phyloP scores from a whole-genome alignment of 1,140 invertebrate species.

The Lepeophtheirus salmonis region DNA sequence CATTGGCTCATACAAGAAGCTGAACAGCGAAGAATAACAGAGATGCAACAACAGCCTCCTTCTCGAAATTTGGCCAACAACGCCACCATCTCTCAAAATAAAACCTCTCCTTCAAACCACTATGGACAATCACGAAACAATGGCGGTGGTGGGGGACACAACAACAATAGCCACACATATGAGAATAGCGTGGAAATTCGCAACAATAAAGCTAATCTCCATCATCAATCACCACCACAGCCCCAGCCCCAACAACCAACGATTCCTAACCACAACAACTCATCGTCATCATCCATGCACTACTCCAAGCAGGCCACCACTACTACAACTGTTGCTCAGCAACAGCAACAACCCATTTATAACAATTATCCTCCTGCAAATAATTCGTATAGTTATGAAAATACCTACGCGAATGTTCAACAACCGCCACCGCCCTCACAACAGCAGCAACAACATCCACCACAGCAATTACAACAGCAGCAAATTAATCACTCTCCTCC shows the following conservation, averaged over 20 bases:
- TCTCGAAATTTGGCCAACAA: background rate
- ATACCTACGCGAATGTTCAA: constrained; percentile 10
- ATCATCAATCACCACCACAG: background rate
- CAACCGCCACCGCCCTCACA: background rate
- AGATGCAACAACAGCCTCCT: constrained; percentile 37
- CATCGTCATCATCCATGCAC: constrained; percentile 14
- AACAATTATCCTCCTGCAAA: constrained; percentile 11
- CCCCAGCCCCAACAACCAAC: background rate
- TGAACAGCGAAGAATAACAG: constrained; percentile 57
- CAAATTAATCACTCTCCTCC: background rate
- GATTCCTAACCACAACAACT: background rate
- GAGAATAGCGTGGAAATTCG: background rate
- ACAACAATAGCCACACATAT: constrained; percentile 1
- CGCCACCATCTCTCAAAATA: background rate
- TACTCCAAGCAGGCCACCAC: constrained; percentile 9
- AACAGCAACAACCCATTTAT: constrained; percentile 16
- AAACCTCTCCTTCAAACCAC: too few species aligned
- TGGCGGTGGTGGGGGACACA: background rate
- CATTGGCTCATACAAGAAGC: constrained; percentile 84
- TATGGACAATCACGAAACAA: background rate
- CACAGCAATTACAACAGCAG: background rate
- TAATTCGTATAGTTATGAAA: constrained; percentile 9
- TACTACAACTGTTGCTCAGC: background rate
- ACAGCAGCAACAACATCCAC: constrained; percentile 18
- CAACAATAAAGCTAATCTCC: background rate